These are phyloP conservation scores for Lerema accius DNA, from an alignment of 1,140 invertebrate species.

Conservation along the genomic window DNA sequence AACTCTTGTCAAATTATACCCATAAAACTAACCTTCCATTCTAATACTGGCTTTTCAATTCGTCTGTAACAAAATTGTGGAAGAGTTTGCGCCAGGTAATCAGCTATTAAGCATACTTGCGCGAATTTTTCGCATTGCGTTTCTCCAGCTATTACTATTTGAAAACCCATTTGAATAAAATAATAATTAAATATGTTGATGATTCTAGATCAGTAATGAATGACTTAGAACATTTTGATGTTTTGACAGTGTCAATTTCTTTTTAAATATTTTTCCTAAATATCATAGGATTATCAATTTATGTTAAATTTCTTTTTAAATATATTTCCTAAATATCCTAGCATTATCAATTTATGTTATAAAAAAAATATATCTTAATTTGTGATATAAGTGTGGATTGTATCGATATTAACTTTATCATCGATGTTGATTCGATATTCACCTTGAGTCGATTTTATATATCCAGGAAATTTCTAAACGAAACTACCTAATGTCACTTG, in stretches of 20 bases:
- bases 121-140: slow-evolving; percentile 68
- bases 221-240: neutral
- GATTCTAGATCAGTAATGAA: neutral
- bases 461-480: no score
- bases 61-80: slow-evolving; percentile 69
- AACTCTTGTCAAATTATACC: neutral
- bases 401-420: no score
- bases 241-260: neutral
- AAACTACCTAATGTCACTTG: no score
- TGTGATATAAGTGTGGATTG: no score
- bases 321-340: no score
- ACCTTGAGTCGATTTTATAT: no score
- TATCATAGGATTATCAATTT: no score
- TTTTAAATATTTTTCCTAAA: neutral
- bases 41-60: slow-evolving; percentile 64
- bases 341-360: no score
- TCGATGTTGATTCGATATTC: no score
- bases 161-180: slow-evolving; percentile 53
- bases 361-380: no score
- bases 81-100: slow-evolving; percentile 69
- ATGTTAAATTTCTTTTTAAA: no score
- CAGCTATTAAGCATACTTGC: slow-evolving; percentile 66
- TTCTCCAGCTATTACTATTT: slow-evolving; percentile 72
- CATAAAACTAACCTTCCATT: slow-evolving; percentile 66
- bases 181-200: neutral